These are phyloP conservation scores for Mamestra brassicae DNA, from an alignment of 2,888 invertebrate species.

Conservation along the genomic window DNA sequence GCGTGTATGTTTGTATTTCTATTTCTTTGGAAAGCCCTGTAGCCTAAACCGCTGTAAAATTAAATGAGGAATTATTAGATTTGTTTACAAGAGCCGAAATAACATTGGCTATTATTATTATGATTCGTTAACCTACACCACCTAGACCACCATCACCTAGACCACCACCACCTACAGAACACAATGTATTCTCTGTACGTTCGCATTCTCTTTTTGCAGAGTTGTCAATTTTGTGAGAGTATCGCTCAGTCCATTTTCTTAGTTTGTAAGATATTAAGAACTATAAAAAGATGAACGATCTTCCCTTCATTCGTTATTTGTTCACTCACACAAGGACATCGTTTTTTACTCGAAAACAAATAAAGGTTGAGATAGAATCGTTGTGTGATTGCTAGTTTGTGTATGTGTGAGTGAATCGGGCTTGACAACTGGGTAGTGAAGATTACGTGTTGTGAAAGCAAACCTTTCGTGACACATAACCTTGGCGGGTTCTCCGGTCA, in stretches of 20 bases:
- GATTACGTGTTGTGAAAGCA: not conserved
- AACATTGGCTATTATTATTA: no score
- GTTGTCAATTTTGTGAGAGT: not conserved
- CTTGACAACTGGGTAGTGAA: not conserved
- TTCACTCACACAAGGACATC: slow-evolving; percentile 1
- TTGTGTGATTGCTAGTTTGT: not conserved
- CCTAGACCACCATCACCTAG: no score
- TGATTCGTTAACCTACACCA: no score
- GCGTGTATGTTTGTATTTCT: no score
- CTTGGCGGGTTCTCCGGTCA: not conserved
- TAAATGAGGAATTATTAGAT: no score
- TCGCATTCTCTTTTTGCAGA: no score
- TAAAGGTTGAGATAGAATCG: not conserved
- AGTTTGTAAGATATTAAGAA: not conserved
- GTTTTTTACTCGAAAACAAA: not conserved
- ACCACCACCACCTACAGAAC: no score
- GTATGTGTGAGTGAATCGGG: not conserved
- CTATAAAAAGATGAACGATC: not conserved
- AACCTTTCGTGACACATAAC: not conserved
- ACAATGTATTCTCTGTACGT: no score
- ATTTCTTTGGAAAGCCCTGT: no score
- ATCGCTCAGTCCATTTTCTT: not conserved
- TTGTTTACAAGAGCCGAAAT: no score
- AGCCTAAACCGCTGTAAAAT: no score
- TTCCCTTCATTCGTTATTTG: not conserved